phyloP scores from a whole-genome alignment of 30 jellyfish, hydroid and myxozoan species.

The Euphysa ruthae region DNA sequence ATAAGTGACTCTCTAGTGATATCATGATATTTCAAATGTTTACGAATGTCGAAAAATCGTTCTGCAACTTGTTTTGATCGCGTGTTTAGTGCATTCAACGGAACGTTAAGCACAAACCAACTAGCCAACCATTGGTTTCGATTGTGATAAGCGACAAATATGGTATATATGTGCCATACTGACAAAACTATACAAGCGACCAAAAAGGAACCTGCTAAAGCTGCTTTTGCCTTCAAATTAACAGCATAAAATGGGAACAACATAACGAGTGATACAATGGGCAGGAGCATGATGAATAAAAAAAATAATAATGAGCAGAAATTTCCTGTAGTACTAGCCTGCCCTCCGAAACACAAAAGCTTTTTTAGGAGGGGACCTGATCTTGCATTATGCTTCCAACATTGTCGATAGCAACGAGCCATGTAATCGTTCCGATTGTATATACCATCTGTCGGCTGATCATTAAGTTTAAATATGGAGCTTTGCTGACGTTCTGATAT shows the following conservation, averaged over 20 bases:
- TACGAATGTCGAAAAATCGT: constrained; percentile 62
- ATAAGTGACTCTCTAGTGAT: constrained; percentile 50
- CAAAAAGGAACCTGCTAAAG: neutral
- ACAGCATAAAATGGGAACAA: constrained; percentile 36
- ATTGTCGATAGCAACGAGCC: constrained; percentile 78
- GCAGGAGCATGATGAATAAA: constrained; percentile 44
- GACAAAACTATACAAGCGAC: constrained; percentile 29
- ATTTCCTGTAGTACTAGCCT: constrained; percentile 68
- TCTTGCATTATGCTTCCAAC: constrained; percentile 63
- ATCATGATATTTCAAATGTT: constrained; percentile 60
- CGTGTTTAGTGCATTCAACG: constrained; percentile 8
- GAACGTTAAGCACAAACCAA: constrained; percentile 63
- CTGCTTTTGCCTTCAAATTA: neutral
- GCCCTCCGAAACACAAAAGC: constrained; percentile 77
- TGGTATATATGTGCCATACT: constrained; percentile 59
- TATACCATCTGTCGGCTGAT: constrained; percentile 80
- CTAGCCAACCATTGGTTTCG: constrained; percentile 43
- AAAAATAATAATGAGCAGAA: constrained; percentile 55
- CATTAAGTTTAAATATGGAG: constrained; percentile 43
- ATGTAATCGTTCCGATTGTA: constrained; percentile 81
- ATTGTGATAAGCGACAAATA: constrained; percentile 27
- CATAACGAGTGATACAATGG: constrained; percentile 38
- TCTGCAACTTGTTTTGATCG: constrained; percentile 42
- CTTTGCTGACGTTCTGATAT: constrained; percentile 50
- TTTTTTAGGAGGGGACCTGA: constrained; percentile 47